phyloP scores from a whole-genome alignment of 2,113 vertebrate species.

The Heptranchias perlo region DNA sequence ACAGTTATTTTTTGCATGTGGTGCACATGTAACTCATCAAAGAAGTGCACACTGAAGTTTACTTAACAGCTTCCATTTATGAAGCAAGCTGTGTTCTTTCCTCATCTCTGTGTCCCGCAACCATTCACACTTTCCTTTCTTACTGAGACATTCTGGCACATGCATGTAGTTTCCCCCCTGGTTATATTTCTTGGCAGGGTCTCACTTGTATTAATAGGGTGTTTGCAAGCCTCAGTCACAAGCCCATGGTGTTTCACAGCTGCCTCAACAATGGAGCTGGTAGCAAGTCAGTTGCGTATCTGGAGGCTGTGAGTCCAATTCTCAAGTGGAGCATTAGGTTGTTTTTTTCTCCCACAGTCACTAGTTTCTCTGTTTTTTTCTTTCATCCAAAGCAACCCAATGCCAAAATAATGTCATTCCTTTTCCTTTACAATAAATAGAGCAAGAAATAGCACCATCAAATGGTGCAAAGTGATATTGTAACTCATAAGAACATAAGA shows the following conservation, averaged over 20 bases:
- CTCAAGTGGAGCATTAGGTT: neutral
- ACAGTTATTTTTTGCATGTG: slow-evolving; percentile 14
- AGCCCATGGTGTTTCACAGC: slow-evolving; percentile 4
- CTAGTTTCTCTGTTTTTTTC: neutral
- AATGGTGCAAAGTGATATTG: neutral
- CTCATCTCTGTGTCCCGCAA: neutral
- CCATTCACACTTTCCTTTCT: slow-evolving; percentile 9
- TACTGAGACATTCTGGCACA: neutral
- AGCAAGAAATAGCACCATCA: neutral
- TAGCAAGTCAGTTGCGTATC: neutral
- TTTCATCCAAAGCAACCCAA: neutral
- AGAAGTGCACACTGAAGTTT: neutral
- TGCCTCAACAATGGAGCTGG: neutral
- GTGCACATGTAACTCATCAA: neutral
- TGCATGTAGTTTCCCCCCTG: neutral
- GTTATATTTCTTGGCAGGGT: neutral
- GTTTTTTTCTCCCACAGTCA: neutral
- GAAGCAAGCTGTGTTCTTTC: neutral
- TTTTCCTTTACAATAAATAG: neutral
- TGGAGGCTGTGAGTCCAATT: neutral
- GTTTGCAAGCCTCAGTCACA: neutral
- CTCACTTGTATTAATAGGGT: neutral
- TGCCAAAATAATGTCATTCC: slow-evolving; percentile 20
- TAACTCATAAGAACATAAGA: neutral
- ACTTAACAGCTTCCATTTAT: slow-evolving; percentile 5